Percentiles rank a stretch among this genome's conserved stretches.
Evolutionary conservation across 2,113 vertebrate genomes (phyloP).

Genomic region (Poecile atricapillus): DNA sequence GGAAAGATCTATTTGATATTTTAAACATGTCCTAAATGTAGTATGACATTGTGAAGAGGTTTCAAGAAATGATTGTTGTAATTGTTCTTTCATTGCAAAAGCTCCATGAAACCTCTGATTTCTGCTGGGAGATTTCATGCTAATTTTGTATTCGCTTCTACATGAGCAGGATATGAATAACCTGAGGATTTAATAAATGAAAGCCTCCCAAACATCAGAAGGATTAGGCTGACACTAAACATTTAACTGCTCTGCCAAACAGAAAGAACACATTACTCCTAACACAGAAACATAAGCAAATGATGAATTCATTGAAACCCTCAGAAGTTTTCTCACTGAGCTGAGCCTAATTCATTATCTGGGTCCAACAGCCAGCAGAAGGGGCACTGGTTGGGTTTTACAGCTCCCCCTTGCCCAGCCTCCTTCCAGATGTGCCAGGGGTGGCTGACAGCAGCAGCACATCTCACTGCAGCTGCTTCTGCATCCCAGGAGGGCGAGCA

Average conservation of each 20-base stretch:
- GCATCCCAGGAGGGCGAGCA: not conserved
- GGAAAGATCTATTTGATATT: not conserved
- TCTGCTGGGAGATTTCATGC: not conserved
- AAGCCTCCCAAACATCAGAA: not conserved
- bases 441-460: not conserved
- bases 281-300: not conserved
- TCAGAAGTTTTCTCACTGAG: not conserved
- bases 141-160: not conserved
- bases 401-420: not conserved
- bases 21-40: not conserved
- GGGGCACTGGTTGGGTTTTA: not conserved
- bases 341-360: not conserved
- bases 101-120: constrained; percentile 21
- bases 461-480: not conserved
- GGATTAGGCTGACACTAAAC: not conserved
- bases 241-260: not conserved
- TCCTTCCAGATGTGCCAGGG: not conserved
- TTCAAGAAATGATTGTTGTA: not conserved
- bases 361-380: not conserved
- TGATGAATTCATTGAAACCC: not conserved
- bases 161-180: not conserved
- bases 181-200: not conserved
- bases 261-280: not conserved
- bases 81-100: not conserved
- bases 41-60: not conserved